Evolutionary conservation across 2,113 vertebrate genomes (phyloP).

Genomic region (Lophochroa leadbeateri): DNA sequence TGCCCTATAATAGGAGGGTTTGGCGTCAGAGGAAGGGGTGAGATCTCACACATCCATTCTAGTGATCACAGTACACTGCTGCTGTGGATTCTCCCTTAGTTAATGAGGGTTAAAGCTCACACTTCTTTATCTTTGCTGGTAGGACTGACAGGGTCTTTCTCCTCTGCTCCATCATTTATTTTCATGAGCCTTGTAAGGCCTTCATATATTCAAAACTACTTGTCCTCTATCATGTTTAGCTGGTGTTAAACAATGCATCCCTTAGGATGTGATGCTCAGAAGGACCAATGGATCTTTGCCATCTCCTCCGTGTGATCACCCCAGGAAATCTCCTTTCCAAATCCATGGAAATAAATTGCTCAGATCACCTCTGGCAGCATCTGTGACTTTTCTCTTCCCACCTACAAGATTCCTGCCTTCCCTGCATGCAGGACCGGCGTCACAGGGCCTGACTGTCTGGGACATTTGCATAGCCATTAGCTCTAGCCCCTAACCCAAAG

Average conservation of each 20-base stretch:
- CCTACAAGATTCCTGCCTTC: neutral
- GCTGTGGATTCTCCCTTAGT: neutral
- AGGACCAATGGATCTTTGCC: neutral
- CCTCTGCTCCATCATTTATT: neutral
- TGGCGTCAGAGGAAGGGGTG: neutral
- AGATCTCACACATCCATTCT: neutral
- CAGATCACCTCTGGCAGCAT: neutral
- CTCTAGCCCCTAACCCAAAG: neutral
- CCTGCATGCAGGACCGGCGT: rapidly evolving
- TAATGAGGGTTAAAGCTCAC: neutral
- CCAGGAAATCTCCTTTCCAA: neutral
- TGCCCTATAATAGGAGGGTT: neutral
- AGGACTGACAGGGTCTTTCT: neutral
- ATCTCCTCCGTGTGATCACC: neutral
- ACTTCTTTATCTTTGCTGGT: neutral
- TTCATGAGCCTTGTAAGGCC: neutral
- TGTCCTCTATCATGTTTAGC: neutral
- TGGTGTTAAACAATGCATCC: neutral
- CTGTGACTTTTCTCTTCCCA: neutral
- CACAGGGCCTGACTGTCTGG: neutral
- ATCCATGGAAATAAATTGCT: neutral
- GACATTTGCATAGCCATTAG: neutral
- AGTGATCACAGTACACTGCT: neutral
- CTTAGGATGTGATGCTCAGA: neutral
- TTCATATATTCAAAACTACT: neutral